These are phyloP conservation scores for Cairina moschata DNA, from an alignment of 2,113 vertebrate genomes.

Conservation along the genomic window DNA sequence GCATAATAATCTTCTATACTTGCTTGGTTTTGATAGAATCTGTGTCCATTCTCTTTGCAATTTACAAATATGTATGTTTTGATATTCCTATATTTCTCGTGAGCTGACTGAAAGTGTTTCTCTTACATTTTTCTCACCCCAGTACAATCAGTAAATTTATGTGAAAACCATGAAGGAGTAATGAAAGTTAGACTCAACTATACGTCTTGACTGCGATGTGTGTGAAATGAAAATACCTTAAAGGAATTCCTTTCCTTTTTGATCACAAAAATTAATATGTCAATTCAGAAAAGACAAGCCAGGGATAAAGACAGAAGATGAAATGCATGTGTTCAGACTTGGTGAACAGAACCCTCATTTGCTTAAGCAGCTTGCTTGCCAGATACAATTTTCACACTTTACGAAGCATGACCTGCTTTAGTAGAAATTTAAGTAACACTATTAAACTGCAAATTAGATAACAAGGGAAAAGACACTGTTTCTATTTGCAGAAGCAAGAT, in stretches of 20 bases:
- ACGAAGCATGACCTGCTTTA: conserved; percentile 59
- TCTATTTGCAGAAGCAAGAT: conserved; percentile 25
- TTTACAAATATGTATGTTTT: not conserved
- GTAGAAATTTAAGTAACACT: conserved; percentile 28
- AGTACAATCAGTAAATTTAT: not conserved
- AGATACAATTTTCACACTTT: conserved; percentile 60
- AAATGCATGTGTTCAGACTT: conserved; percentile 5
- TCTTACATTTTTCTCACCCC: not conserved
- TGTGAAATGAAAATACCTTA: not conserved
- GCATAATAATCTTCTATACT: not conserved
- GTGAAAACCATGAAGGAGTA: not conserved
- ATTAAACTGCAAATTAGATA: conserved; percentile 48
- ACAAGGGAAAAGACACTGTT: conserved; percentile 13
- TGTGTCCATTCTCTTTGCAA: not conserved
- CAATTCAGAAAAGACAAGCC: not conserved
- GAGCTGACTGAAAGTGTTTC: not conserved
- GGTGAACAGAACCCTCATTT: conserved; percentile 45
- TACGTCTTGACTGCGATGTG: not conserved
- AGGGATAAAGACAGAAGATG: not conserved
- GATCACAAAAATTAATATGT: not conserved
- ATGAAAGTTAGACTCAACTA: not conserved
- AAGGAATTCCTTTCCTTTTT: not conserved
- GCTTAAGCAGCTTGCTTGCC: conserved; percentile 59
- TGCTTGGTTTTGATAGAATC: not conserved
- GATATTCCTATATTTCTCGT: not conserved